These are phyloP conservation scores for Phalanger gymnotis DNA, from an alignment of 2,797 vertebrate genomes.

Conservation along the genomic window DNA sequence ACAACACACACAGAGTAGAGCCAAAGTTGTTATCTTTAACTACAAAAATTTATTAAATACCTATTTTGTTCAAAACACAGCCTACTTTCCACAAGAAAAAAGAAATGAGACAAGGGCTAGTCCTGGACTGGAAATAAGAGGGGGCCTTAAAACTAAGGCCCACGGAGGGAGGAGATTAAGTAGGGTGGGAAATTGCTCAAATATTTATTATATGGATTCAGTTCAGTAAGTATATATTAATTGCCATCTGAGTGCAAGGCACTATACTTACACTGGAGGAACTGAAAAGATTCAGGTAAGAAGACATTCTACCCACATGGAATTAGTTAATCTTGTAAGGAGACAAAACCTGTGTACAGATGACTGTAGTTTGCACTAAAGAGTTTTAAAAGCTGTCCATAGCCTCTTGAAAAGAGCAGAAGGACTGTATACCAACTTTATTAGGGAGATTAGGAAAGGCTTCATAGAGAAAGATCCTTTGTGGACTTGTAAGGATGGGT, in stretches of 20 bases:
- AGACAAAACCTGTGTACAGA: not conserved
- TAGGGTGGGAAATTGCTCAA: not conserved
- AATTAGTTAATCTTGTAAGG: not conserved
- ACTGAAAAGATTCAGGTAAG: not conserved
- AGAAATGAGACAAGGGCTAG: not conserved
- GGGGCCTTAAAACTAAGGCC: not conserved
- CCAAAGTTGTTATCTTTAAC: not conserved
- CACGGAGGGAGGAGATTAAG: not conserved
- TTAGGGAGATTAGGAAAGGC: not conserved
- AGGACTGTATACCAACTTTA: not conserved
- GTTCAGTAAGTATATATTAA: not conserved
- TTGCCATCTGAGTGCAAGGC: too few species aligned
- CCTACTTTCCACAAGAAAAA: not conserved
- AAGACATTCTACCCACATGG: not conserved
- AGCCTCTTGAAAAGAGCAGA: not conserved
- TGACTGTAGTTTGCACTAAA: not conserved
- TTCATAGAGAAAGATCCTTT: not conserved
- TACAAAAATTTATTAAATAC: not conserved
- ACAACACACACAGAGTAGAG: not conserved
- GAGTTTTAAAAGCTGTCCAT: not conserved
- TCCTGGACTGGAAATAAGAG: not conserved
- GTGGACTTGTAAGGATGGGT: not conserved
- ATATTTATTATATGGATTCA: not conserved
- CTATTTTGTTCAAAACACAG: not conserved
- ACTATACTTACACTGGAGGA: not conserved